These are phyloP conservation scores for Taeniopygia guttata DNA, from an alignment of 2,797 vertebrate genomes.

Conservation along the genomic window DNA sequence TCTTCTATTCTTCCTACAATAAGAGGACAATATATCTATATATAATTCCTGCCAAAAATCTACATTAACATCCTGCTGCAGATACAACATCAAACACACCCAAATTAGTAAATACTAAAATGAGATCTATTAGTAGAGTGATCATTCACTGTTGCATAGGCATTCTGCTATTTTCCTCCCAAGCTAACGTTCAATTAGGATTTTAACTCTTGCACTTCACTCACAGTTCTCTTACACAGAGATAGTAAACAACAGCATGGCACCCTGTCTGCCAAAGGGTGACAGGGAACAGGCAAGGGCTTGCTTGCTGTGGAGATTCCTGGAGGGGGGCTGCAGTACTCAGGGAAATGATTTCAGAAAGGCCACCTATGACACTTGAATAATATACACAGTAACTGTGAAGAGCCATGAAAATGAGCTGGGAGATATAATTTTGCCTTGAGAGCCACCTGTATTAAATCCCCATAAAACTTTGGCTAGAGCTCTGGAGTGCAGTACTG, in stretches of 20 bases:
- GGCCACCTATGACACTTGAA: not conserved
- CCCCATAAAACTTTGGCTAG: not conserved
- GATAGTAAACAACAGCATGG: accelerated
- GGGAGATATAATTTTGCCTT: not conserved
- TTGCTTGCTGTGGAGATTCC: not conserved
- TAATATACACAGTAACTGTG: not conserved
- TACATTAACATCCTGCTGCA: not conserved
- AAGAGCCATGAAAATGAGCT: not conserved
- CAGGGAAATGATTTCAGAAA: not conserved
- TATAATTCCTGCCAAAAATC: not conserved
- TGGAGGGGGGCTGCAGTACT: not conserved
- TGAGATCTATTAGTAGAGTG: not conserved
- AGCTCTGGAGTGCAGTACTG: not conserved
- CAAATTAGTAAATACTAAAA: not conserved
- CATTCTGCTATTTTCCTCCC: not conserved
- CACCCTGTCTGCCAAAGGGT: not conserved
- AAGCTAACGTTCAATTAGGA: not conserved
- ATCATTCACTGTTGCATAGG: not conserved
- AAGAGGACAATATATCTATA: not conserved
- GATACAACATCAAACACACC: not conserved
- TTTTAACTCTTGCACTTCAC: not conserved
- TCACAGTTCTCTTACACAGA: not conserved
- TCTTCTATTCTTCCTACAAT: not conserved
- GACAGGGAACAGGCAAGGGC: not conserved
- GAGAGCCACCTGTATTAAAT: not conserved